phyloP scores from a whole-genome alignment of 2,113 vertebrate species.

The Meleagris gallopavo region DNA sequence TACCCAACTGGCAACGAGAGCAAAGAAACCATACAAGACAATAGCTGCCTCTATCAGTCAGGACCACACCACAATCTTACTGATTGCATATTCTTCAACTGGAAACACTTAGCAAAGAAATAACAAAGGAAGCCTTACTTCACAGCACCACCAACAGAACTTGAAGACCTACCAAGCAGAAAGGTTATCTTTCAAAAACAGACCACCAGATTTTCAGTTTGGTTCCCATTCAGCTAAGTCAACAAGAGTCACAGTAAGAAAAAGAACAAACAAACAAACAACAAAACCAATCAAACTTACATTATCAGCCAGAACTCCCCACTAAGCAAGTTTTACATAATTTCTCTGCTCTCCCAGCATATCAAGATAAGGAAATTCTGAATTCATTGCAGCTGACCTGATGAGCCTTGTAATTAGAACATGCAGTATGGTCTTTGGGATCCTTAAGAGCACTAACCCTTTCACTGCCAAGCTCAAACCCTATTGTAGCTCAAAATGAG shows the following conservation, averaged over 20 bases:
- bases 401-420: slow-evolving; percentile 58
- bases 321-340: background rate
- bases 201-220: background rate
- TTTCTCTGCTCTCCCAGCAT: background rate
- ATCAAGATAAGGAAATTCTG: slow-evolving; percentile 58
- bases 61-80: background rate
- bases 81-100: background rate
- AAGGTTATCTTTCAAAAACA: background rate
- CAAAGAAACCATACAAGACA: background rate
- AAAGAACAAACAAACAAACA: background rate
- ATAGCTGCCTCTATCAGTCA: slow-evolving; percentile 13
- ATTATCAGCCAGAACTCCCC: background rate
- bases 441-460: slow-evolving; percentile 28
- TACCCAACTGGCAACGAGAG: background rate
- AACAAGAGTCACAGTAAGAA: background rate
- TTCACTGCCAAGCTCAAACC: slow-evolving; percentile 12
- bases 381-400: slow-evolving; percentile 58
- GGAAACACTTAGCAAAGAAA: slow-evolving; percentile 16
- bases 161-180: background rate
- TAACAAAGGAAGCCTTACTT: slow-evolving; percentile 18
- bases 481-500: background rate
- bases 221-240: background rate
- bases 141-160: background rate
- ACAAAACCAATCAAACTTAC: background rate
- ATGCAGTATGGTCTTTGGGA: background rate